Evolutionary conservation across 1,140 invertebrate species (phyloP), one percentile per base, ranked within the genome.

Genomic region (Atta cephalotes): DNA sequence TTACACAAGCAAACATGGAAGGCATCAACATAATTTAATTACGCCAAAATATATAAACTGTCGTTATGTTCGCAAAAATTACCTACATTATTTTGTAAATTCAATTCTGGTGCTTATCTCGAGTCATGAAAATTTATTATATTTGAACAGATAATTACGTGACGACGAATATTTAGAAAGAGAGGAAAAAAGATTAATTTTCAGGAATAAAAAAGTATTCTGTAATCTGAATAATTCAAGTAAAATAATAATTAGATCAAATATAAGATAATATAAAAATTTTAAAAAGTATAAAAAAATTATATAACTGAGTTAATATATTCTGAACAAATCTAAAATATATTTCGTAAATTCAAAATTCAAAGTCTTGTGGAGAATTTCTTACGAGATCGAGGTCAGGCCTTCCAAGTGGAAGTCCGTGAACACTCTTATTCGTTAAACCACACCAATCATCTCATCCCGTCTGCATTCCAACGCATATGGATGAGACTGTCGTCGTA

Each of bases 51-150:
- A 31, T 31, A 62, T 72, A 49, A 72, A 74, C 25, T 25, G 39
- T 74, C 18, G 10, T n/a, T 28, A 45, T 35, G 28, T 72, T 60
- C 25, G 12, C 18, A 16, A 74, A 82, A 6, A 72, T 72, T 81
- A 72, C 5, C 5, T 72, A 82, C 3, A 72, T 72, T 81, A 72
- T 5, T 3, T 72, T 72, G 53, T 60, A 82, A 82, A 60, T 82
- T 72, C 35, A 70, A 81, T 70, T 53, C 31, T 56, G 53, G 9
- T 35, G 51, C 10, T 72, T 39, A 49, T 60, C 18, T 53, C 14
- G n/a, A 9, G 28, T 80, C 14, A 21, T 9, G 5, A n/a, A 35
- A 53, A 80, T 70, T 25, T 80, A 66, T 51, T 79, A 80, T 21
- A 28, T 16, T 21, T 51, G 12, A 31, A 35, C 16, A 28, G 12